Evolutionary conservation across 2,888 invertebrate species (phyloP).

Genomic region (Oscheius onirici): DNA sequence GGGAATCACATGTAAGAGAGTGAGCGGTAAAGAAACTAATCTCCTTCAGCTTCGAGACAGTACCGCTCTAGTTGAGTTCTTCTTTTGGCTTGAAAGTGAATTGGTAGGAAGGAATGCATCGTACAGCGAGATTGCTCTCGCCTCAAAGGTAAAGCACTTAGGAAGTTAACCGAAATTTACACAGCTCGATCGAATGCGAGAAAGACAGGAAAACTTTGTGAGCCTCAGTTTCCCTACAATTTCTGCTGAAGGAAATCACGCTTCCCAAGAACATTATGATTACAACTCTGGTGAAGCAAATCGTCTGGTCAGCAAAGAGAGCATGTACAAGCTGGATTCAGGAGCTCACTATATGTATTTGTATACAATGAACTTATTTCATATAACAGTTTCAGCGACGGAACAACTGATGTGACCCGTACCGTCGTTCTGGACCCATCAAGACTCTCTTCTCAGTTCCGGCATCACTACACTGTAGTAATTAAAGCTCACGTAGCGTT

Average conservation of each 20-base stretch:
- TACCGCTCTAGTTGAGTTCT: neutral
- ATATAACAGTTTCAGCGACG: neutral
- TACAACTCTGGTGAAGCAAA: neutral
- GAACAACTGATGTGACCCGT: neutral
- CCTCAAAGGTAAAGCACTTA: neutral
- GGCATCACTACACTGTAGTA: neutral
- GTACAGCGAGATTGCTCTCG: neutral
- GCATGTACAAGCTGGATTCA: neutral
- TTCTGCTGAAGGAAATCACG: neutral
- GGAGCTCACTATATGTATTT: neutral
- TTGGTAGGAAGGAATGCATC: neutral
- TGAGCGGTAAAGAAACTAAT: neutral
- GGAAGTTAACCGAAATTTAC: too few relatives aligned
- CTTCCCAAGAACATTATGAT: neutral
- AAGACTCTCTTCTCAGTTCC: neutral
- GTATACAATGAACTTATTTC: too few relatives aligned
- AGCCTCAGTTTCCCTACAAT: neutral
- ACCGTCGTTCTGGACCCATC: neutral
- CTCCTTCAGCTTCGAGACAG: neutral
- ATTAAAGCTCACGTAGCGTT: neutral
- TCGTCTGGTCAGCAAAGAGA: neutral
- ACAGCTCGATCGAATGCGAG: neutral
- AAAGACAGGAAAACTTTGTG: neutral
- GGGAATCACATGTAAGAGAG: neutral
- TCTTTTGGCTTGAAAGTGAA: neutral